Base-by-base conservation (phyloP, 2,797 vertebrate species). In the Danio aesculapii region DNA sequence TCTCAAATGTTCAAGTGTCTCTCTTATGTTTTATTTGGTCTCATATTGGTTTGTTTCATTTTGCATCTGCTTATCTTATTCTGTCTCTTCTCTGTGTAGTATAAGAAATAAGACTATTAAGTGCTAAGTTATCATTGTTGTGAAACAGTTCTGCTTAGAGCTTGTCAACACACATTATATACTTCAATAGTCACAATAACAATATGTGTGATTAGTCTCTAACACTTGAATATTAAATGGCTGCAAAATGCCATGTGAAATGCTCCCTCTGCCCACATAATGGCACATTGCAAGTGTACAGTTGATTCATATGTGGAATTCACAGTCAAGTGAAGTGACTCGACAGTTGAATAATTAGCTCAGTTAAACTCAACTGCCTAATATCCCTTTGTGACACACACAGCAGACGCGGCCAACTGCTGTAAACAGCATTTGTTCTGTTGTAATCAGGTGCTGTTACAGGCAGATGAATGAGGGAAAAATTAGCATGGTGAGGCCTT, bases 261-360 rank as follows among this genome's bases (percentile, higher is more conserved):
- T 3, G 13, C 13, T 53, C 49, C 50, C 49, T 64, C 49, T 73
- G 16, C 61, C 50, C 49, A 73, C 69, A 55, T 80, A 80, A 74
- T 79, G 68, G 10, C 49, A 53, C 47, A 72, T 43, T 78, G 75
- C 81, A 81, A 84, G 81, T 81, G 75, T 78, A 73, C 81, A 75
- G 64, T 84, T 84, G 74, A 84, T 83, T 86, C 79, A 77, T 76
- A 83, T 86, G 81, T 75, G 59, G 72, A 86, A 78, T 70, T 61
- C 68, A 79, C 80, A 81, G 86, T 84, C 72, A 84, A 83, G 81
- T 81, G 84, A 83, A 81, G 83, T 83, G 84, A 86, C 83, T 83
- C 67, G 64, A 76, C 84, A 76, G 77, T 69, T 81, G 78, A 87
- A 83, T 83, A 79, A 86, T 84, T 81, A 87, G 75, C 84, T 83